phyloP scores from a whole-genome alignment of 2,113 vertebrate genomes.

The Suncus etruscus region DNA sequence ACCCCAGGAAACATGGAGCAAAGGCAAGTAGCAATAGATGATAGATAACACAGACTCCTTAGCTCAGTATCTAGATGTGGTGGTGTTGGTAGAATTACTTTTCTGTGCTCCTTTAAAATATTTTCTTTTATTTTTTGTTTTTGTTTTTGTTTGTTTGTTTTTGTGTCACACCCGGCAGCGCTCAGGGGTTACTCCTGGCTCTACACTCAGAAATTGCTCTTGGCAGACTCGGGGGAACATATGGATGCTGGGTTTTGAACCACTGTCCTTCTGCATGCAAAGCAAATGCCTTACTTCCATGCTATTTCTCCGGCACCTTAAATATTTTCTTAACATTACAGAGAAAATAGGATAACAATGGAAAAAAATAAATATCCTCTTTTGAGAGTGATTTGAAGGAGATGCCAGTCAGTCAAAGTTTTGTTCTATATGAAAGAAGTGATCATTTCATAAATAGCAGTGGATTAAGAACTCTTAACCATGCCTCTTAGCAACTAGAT shows the following conservation, averaged over 20 bases:
- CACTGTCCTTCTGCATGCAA: too few relatives aligned
- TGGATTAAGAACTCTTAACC: conserved; percentile 46
- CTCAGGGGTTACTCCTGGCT: too few relatives aligned
- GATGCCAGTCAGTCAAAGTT: neutral
- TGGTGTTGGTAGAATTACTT: neutral
- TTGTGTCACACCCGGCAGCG: too few relatives aligned
- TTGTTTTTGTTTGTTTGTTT: too few relatives aligned
- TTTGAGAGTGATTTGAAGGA: neutral
- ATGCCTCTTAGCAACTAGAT: conserved; percentile 10
- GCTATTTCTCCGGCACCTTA: too few relatives aligned
- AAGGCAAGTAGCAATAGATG: neutral
- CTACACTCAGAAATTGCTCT: too few relatives aligned
- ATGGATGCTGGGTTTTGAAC: too few relatives aligned
- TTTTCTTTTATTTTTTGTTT: too few relatives aligned
- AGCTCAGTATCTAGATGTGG: neutral
- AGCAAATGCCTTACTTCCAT: too few relatives aligned
- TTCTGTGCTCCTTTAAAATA: neutral
- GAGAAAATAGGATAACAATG: neutral
- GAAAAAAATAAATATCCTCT: neutral
- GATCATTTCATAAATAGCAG: conserved; percentile 18
- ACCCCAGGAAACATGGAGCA: neutral
- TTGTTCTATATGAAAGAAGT: neutral
- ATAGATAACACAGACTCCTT: neutral
- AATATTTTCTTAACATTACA: neutral
- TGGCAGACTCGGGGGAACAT: too few relatives aligned